Base-by-base conservation (phyloP, 2,797 vertebrate genomes). In the Corythornis leucogaster region DNA sequence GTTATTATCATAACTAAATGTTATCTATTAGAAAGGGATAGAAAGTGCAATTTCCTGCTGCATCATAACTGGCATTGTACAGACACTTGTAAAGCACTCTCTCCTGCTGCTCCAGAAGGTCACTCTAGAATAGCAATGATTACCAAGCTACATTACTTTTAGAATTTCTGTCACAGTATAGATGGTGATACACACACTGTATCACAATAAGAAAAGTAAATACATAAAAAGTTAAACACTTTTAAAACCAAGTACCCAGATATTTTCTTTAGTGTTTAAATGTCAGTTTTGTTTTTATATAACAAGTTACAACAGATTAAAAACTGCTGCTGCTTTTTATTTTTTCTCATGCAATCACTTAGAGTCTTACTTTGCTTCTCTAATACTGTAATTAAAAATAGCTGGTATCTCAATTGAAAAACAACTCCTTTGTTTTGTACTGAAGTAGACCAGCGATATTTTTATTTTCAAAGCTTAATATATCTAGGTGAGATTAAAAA, bases 1-100 rank as follows among this genome's bases (percentile, higher is more conserved):
- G 83, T 90, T 90, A 94, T 96, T 95, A 92, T 73, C 95, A 79
- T 97, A 97, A 98, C 97, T 97, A 98, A 97, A 97, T 93, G 95
- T 90, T 93, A 90, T 94, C 90, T 95, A 85, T 96, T 93, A 51
- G 71, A 95, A 94, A 87, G 85, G 85, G 90, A 78, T 50, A 88
- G 84, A 92, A 94, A 96, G 81, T 96, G 85, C 87, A 93, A 88
- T 93, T 95, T 97, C 89, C 87, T 89, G 89, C 92, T 94, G 63
- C 94, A 96, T 89, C 93, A 90, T 92, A 96, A 80, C 89, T 76
- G 82, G 84, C 77, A 96, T 95, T 93, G 90, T 86, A 97, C 64
- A 93, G 89, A 76, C 96, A 96, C 97, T 94, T 96, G 81, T 90
- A 91, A 96, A 96, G 96, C 78, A 81, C 75, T 88, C 95, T 96